Percentiles rank a stretch among this genome's conserved stretches.
phyloP scores from a whole-genome alignment of 2,797 vertebrate genomes.

The Crenichthys baileyi region DNA sequence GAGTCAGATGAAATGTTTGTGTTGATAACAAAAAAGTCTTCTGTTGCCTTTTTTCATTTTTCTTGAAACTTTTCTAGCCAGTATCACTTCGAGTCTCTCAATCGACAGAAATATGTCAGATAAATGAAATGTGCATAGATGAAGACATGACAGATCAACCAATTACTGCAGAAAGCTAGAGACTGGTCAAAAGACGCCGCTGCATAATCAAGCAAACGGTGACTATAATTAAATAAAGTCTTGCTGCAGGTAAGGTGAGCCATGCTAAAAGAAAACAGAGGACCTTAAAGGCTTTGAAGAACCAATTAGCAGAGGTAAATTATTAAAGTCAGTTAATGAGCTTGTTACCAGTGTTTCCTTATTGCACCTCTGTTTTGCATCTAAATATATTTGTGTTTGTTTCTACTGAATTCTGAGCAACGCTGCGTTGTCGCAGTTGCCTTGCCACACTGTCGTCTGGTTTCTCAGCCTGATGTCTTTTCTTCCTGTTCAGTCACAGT shows the following conservation, averaged over 20 bases:
- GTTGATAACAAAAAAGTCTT: background rate
- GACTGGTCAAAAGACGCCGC: conserved; percentile 24
- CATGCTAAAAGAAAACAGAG: conserved; percentile 39
- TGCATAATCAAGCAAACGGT: conserved; percentile 47
- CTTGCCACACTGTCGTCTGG: background rate
- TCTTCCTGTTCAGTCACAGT: conserved; percentile 28
- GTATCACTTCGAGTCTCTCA: conserved; percentile 26
- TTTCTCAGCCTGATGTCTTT: conserved; percentile 6
- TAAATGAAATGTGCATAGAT: conserved; percentile 24
- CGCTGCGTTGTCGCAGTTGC: conserved; percentile 14
- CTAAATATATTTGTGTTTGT: conserved; percentile 42
- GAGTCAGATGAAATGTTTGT: background rate
- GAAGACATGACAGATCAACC: conserved; percentile 40
- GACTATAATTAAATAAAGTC: conserved; percentile 51
- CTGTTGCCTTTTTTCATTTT: conserved; percentile 5
- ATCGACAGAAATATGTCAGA: conserved; percentile 31
- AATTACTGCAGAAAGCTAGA: conserved; percentile 22
- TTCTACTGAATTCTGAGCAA: conserved; percentile 33
- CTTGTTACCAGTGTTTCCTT: conserved; percentile 54
- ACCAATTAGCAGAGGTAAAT: conserved; percentile 64
- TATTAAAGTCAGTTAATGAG: conserved; percentile 66
- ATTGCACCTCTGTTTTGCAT: conserved; percentile 53
- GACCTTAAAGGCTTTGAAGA: conserved; percentile 48
- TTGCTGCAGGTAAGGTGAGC: conserved; percentile 48
- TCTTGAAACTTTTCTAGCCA: conserved; percentile 4